A percentile compares a stretch with the other conserved stretches of the same genome.
These are phyloP conservation scores for Scortum barcoo DNA, from an alignment of 2,113 vertebrate genomes.

Conservation along the genomic window DNA sequence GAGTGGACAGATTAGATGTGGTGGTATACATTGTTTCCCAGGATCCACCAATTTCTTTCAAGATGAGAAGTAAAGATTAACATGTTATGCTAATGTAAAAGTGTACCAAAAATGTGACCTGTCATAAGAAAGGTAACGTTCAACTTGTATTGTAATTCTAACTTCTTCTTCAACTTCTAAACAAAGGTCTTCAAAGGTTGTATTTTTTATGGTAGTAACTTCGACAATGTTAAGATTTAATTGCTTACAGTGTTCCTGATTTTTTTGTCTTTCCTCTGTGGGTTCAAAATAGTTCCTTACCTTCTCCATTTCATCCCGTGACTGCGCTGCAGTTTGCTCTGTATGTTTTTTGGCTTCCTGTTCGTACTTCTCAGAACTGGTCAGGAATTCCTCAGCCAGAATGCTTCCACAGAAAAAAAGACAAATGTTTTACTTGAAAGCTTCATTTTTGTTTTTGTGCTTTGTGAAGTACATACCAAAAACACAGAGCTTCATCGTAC, in stretches of 20 bases:
- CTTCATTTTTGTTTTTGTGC: not conserved
- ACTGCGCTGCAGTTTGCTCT: slow-evolving; percentile 40
- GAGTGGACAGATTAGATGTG: slow-evolving; percentile 58
- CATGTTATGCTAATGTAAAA: not conserved
- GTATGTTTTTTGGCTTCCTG: slow-evolving; percentile 68
- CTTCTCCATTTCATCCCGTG: slow-evolving; percentile 68
- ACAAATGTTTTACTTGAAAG: not conserved
- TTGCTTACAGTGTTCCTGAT: not conserved
- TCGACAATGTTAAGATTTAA: too few relatives aligned
- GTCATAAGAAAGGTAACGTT: too few relatives aligned
- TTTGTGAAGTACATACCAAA: too few relatives aligned
- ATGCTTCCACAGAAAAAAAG: slow-evolving; percentile 51
- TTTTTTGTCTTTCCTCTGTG: not conserved
- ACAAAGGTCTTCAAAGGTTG: too few relatives aligned
- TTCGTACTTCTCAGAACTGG: slow-evolving; percentile 54
- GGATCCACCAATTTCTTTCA: slow-evolving; percentile 59
- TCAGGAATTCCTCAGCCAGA: slow-evolving; percentile 70
- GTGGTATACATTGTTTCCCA: slow-evolving; percentile 7
- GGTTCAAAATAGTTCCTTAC: slow-evolving; percentile 23
- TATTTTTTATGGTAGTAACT: too few relatives aligned
- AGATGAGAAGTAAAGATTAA: not conserved
- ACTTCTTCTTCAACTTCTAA: too few relatives aligned
- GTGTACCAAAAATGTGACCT: too few relatives aligned
- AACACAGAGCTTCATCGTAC: too few relatives aligned
- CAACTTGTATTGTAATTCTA: too few relatives aligned